phyloP scores from a whole-genome alignment of 2,888 invertebrate genomes.

The Thereva unica region DNA sequence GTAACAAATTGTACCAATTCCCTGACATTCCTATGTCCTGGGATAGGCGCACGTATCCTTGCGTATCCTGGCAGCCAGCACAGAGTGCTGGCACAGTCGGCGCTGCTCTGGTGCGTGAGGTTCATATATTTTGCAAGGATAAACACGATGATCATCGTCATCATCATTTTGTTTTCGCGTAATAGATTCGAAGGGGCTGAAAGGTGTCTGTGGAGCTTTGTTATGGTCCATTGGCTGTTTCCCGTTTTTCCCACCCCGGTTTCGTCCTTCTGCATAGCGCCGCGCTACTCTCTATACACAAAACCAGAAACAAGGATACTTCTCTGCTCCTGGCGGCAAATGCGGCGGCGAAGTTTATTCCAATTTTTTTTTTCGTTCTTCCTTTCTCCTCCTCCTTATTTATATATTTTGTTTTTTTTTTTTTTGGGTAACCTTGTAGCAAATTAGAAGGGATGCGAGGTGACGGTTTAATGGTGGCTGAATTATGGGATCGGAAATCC shows the following conservation, averaged over 20 bases:
- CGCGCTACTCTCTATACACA: too few species aligned
- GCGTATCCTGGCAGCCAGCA: neutral
- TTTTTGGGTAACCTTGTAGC: neutral
- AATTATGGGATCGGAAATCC: conserved; percentile 29
- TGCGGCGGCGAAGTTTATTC: too few species aligned
- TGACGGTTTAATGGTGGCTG: conserved; percentile 30
- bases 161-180: conserved; percentile 38
- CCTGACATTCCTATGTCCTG: conserved; percentile 10
- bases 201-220: conserved; percentile 25
- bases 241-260: neutral
- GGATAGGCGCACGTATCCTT: conserved; percentile 20
- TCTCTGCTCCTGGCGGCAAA: too few species aligned
- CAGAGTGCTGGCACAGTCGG: neutral
- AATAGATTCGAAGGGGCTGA: conserved; percentile 27
- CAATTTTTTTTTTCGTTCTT: too few species aligned
- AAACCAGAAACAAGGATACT: too few species aligned
- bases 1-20: conserved; percentile 39
- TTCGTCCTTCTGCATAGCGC: too few species aligned
- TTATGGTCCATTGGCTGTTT: conserved; percentile 13
- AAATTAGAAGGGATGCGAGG: conserved; percentile 24
- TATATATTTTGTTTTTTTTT: too few species aligned
- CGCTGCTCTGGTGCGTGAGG: conserved; percentile 13
- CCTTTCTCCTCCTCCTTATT: too few species aligned
- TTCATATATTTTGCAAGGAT: conserved; percentile 39
- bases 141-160: conserved; percentile 37